phyloP scores from a whole-genome alignment of 2,888 invertebrate species.

The Melipona bicolor region DNA sequence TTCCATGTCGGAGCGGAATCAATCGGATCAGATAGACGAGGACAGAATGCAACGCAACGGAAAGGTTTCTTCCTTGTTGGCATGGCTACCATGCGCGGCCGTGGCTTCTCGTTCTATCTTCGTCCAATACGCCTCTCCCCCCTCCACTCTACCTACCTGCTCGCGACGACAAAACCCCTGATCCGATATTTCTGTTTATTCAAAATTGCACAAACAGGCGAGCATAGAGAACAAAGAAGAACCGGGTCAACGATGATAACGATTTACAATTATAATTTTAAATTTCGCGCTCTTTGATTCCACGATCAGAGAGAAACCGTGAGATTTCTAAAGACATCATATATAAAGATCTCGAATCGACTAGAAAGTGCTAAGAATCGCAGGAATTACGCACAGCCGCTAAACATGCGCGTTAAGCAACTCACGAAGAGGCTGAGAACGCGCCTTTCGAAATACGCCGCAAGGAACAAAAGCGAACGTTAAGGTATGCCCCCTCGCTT shows the following conservation, averaged over 20 bases:
- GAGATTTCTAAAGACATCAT: not conserved
- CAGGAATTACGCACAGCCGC: not conserved
- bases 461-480: not conserved
- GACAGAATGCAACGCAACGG: slow-evolving; percentile 11
- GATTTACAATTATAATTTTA: not conserved
- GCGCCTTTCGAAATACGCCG: not conserved
- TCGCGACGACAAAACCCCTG: not conserved
- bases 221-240: too few relatives aligned
- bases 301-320: not conserved
- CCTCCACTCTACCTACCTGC: too few relatives aligned
- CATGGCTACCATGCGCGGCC: too few relatives aligned
- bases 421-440: not conserved
- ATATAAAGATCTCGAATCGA: not conserved
- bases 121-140: too few relatives aligned
- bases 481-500: too few relatives aligned
- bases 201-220: not conserved
- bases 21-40: slow-evolving; percentile 46
- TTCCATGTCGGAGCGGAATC: slow-evolving; percentile 34
- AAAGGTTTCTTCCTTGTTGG: not conserved
- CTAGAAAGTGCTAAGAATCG: not conserved
- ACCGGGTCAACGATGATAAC: too few relatives aligned
- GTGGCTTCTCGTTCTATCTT: not conserved
- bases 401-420: not conserved
- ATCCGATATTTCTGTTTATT: slow-evolving; percentile 18
- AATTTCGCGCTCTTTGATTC: not conserved